phyloP scores from a whole-genome alignment of 2,888 invertebrate genomes.

The Pomacea canaliculata region DNA sequence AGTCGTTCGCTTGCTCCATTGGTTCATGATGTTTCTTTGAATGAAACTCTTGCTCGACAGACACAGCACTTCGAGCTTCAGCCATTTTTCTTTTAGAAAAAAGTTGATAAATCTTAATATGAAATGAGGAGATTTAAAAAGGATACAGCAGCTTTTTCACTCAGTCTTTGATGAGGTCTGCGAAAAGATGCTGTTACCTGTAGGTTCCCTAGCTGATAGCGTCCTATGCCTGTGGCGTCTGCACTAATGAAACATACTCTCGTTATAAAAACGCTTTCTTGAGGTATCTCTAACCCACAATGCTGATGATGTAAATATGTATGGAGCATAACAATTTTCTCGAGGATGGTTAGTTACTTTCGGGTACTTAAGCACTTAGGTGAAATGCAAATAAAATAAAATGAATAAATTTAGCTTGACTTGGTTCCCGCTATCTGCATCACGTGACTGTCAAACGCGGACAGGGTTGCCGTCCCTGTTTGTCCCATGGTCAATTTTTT shows the following conservation, averaged over 20 bases:
- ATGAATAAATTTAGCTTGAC: too few species aligned
- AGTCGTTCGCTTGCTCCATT: slow-evolving; percentile 1
- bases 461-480: slow-evolving; percentile 24
- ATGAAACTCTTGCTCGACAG: not conserved
- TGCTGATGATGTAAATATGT: not conserved
- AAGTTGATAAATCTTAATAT: too few species aligned
- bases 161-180: too few species aligned
- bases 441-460: slow-evolving; percentile 1
- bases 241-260: slow-evolving; percentile 17
- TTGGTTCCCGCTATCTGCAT: not conserved
- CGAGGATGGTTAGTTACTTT: too few species aligned
- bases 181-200: too few species aligned
- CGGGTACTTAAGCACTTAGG: too few species aligned
- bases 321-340: too few species aligned
- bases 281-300: slow-evolving; percentile 22
- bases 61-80: slow-evolving; percentile 15
- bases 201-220: too few species aligned
- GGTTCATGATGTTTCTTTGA: slow-evolving; percentile 12
- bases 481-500: too few species aligned
- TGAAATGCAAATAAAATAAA: too few species aligned
- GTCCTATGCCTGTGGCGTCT: slow-evolving; percentile 7
- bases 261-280: slow-evolving; percentile 4
- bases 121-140: too few species aligned
- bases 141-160: too few species aligned
- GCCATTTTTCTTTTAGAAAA: slow-evolving; percentile 1